phyloP scores from a whole-genome alignment of 2,797 vertebrate genomes.

The Takifugu rubripes region DNA sequence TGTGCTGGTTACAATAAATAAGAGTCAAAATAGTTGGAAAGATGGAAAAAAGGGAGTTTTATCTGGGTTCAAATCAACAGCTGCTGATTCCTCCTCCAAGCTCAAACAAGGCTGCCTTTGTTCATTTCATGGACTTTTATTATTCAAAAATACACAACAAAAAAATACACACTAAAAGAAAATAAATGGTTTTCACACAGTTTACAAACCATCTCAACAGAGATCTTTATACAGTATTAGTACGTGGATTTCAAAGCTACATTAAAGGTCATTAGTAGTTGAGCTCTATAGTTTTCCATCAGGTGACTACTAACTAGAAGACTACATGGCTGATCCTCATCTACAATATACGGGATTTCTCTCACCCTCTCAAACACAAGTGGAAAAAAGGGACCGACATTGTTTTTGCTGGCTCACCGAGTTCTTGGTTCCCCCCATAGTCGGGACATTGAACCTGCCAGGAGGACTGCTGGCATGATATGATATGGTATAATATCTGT shows the following conservation, averaged over 20 bases:
- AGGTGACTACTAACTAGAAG: conserved; percentile 47
- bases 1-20: conserved; percentile 65
- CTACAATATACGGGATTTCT: conserved; percentile 10
- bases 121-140: not conserved
- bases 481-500: conserved; percentile 11
- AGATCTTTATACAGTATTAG: conserved; percentile 66
- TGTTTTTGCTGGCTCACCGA: too few species aligned
- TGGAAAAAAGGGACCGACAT: conserved; percentile 20
- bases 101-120: not conserved
- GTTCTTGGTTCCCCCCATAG: conserved; percentile 1
- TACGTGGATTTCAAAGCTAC: conserved; percentile 63
- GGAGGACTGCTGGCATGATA: conserved; percentile 1
- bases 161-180: conserved; percentile 66
- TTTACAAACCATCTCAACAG: conserved; percentile 58
- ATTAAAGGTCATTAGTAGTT: conserved; percentile 68
- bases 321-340: conserved; percentile 32
- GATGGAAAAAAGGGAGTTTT: conserved; percentile 17
- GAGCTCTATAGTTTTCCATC: conserved; percentile 49
- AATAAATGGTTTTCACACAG: conserved; percentile 58
- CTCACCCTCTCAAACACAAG: conserved; percentile 9
- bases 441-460: conserved; percentile 30
- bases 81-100: not conserved
- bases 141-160: conserved; percentile 79
- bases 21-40: conserved; percentile 41
- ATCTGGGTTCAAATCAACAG: conserved; percentile 24